Percentiles rank a stretch among this genome's conserved stretches.
Evolutionary conservation across 2,113 vertebrate species (phyloP).

Genomic region (Conger conger): DNA sequence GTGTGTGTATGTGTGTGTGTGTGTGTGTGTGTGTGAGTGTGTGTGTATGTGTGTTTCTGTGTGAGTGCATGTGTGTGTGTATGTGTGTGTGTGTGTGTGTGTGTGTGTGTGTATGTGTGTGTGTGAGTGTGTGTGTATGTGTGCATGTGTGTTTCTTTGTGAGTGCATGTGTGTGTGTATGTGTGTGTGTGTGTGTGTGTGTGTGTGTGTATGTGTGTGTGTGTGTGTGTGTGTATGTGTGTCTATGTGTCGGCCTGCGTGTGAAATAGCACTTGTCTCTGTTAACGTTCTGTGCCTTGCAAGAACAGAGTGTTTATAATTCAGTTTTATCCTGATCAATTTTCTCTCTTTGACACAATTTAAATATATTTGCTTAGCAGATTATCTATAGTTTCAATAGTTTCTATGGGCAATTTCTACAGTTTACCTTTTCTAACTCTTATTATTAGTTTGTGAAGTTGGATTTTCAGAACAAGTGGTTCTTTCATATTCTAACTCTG

Average conservation of each 20-base stretch:
- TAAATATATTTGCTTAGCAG: not conserved
- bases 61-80: not conserved
- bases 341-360: not conserved
- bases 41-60: slow-evolving; percentile 25
- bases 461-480: not conserved
- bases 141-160: no score
- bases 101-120: not conserved
- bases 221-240: not conserved
- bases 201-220: not conserved
- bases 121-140: not conserved
- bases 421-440: not conserved
- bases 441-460: not conserved
- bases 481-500: not conserved
- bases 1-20: not conserved
- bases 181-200: not conserved
- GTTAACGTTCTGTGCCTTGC: not conserved
- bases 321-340: not conserved
- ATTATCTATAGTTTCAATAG: no score
- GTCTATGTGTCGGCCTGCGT: not conserved
- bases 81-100: not conserved
- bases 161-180: not conserved
- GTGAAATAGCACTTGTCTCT: not conserved
- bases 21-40: not conserved
- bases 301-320: not conserved
- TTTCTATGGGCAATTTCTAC: not conserved